These are phyloP conservation scores for Drosophila micromelanica DNA, from an alignment of 1,140 invertebrate species.

Conservation along the genomic window DNA sequence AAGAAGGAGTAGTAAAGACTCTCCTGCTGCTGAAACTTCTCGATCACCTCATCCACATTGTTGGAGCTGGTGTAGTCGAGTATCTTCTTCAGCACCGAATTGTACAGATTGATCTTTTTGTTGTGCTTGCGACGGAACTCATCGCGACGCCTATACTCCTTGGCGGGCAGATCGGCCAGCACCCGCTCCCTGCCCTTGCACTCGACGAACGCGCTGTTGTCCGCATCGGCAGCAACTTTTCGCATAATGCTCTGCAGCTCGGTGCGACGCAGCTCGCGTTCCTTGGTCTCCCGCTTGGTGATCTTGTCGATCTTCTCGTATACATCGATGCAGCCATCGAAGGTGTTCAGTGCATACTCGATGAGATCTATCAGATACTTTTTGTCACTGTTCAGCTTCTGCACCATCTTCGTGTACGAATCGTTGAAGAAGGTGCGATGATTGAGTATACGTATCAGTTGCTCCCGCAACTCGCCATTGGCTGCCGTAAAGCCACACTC, in stretches of 20 bases:
- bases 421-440: conserved; percentile 72
- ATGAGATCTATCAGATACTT: conserved; percentile 75
- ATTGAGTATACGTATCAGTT: conserved; percentile 68
- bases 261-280: conserved; percentile 58
- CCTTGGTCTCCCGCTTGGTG: conserved; percentile 59
- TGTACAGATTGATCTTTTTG: conserved; percentile 72
- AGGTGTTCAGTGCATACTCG: conserved; percentile 69
- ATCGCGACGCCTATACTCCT: conserved; percentile 67
- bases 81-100: conserved; percentile 72
- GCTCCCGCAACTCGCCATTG: conserved; percentile 63
- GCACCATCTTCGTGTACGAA: conserved; percentile 72
- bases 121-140: conserved; percentile 64
- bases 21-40: conserved; percentile 75
- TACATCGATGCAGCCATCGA: conserved; percentile 70
- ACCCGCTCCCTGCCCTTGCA: conserved; percentile 59
- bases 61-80: conserved; percentile 59
- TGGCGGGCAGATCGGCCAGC: conserved; percentile 71
- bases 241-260: conserved; percentile 77
- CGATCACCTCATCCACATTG: conserved; percentile 67
- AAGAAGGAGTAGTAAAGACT: conserved; percentile 77
- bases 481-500: conserved; percentile 69
- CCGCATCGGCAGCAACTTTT: conserved; percentile 71
- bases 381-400: conserved; percentile 73
- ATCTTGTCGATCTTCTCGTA: conserved; percentile 73
- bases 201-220: conserved; percentile 66